Percentiles rank a stretch among this genome's conserved stretches.
Conservation (phyloP, 2,888 invertebrate species). For the Drosophila paranaensis region DNA sequence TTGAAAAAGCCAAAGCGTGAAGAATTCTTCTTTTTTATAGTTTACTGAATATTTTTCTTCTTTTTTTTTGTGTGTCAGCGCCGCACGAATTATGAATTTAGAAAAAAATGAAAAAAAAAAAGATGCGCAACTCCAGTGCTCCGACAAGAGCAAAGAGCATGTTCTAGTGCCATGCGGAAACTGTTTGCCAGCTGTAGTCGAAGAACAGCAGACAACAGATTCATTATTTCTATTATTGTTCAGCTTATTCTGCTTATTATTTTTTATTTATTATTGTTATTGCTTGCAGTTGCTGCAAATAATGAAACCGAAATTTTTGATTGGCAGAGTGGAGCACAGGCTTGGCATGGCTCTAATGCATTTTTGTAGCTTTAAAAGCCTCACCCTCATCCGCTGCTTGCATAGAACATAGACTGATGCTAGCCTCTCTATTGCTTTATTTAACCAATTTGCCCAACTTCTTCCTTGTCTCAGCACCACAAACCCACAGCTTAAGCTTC, state of each 20-base stretch:
- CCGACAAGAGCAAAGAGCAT: constrained; percentile 21
- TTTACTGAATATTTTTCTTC: neutral
- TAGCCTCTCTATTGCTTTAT: too few species aligned
- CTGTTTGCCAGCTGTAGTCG: constrained; percentile 39
- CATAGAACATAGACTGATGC: too few species aligned
- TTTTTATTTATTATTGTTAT: constrained; percentile 61
- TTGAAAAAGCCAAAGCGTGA: constrained; percentile 32
- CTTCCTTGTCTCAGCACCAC: too few species aligned
- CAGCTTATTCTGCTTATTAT: constrained; percentile 50
- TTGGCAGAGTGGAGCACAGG: neutral
- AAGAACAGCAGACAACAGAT: constrained; percentile 55
- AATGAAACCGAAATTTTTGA: constrained; percentile 65
- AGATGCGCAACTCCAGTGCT: constrained; percentile 40
- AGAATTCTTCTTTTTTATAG: constrained; percentile 25
- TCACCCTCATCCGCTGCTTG: too few species aligned
- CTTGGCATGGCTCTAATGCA: neutral
- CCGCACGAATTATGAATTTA: constrained; percentile 69
- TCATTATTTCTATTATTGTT: constrained; percentile 28
- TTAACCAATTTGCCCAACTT: too few species aligned
- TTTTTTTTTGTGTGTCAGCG: constrained; percentile 61
- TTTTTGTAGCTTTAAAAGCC: too few species aligned
- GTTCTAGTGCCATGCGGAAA: constrained; percentile 70
- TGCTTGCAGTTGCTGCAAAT: constrained; percentile 54
- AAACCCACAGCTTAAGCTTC: too few species aligned
- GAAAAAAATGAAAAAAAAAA: constrained; percentile 32